phyloP scores from a whole-genome alignment of 2,797 vertebrate species.

The Knipowitschia caucasica region DNA sequence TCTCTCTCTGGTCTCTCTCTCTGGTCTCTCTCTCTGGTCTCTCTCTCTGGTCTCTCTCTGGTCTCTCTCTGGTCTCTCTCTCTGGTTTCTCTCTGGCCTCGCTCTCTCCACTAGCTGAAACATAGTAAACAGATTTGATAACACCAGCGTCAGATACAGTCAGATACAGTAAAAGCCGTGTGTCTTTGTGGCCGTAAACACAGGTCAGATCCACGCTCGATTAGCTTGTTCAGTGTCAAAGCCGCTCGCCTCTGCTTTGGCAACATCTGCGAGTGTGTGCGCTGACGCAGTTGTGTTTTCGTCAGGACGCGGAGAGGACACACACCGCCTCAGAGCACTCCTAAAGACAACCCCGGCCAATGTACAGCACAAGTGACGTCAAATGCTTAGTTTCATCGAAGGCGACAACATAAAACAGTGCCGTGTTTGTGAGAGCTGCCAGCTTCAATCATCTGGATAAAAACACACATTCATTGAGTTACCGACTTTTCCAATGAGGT shows the following conservation, averaged over 20 bases:
- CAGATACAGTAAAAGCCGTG: background rate
- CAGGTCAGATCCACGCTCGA: constrained; percentile 27
- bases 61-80: too few species aligned
- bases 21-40: too few species aligned
- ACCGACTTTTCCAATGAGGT: constrained; percentile 1
- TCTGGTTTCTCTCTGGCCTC: too few species aligned
- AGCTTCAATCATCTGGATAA: constrained; percentile 14
- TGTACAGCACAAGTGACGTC: constrained; percentile 27
- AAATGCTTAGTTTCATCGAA: constrained; percentile 53
- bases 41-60: too few species aligned
- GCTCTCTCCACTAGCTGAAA: too few species aligned
- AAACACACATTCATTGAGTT: constrained; percentile 14
- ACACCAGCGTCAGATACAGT: too few species aligned
- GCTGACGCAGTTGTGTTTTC: constrained; percentile 47
- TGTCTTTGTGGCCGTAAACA: constrained; percentile 1
- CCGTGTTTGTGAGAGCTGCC: constrained; percentile 26
- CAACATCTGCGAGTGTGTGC: constrained; percentile 46
- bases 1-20: too few species aligned
- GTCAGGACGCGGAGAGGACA: constrained; percentile 31
- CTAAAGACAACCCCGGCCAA: constrained; percentile 32
- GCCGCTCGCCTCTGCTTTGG: constrained; percentile 61
- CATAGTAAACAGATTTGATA: too few species aligned
- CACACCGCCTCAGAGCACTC: constrained; percentile 34
- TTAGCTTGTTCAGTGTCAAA: constrained; percentile 34
- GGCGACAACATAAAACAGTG: constrained; percentile 39